Base-by-base conservation (phyloP, 2,797 vertebrate species). In the Lerista edwardsae region DNA sequence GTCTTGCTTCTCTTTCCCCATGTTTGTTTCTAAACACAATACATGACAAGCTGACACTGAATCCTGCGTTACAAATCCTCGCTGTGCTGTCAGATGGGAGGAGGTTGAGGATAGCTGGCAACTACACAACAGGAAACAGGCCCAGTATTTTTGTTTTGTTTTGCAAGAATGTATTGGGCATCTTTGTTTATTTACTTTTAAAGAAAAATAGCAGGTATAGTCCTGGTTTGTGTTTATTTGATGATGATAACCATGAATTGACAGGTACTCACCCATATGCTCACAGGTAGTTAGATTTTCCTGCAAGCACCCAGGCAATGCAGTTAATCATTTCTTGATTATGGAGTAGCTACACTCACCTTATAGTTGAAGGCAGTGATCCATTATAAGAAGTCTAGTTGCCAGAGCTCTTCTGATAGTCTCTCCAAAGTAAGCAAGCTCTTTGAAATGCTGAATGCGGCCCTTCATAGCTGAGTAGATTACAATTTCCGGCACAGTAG, bases 1-100 rank as follows among this genome's bases (percentile, higher is more conserved):
- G 84, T 68, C 55, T 6, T 76, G 36, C 10, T 72, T 12, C 0
- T 87, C 86, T 51, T 88, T 17, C 7, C 7, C 2, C 0, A 39
- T 15, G 68, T 80, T 91, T 91, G n/a, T 82, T 88, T 55, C 85
- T 78, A 69, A 73, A 92, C 75, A 79, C 73, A 89, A 72, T 39
- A 76, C 2, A 82, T 79, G 19, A 80, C 47, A 84, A 86, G 84
- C 27, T 81, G 85, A 80, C 81, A 79, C 21, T 39, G 29, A 39
- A 69, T 12, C 87, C 27, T 83, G 55, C 27, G 27, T 86, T 80
- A 88, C 68, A 86, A 85, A 90, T 90, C 79, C 75, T 84, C 31
- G 79, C 69, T 86, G 73, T 79, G 79, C 69, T 86, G 73, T 79
- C 76, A 79, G 36, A 31, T 9, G 15, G 41, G 75, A 71, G 57